phyloP scores from a whole-genome alignment of 2,888 invertebrate genomes.

The Drosophila paranaensis region DNA sequence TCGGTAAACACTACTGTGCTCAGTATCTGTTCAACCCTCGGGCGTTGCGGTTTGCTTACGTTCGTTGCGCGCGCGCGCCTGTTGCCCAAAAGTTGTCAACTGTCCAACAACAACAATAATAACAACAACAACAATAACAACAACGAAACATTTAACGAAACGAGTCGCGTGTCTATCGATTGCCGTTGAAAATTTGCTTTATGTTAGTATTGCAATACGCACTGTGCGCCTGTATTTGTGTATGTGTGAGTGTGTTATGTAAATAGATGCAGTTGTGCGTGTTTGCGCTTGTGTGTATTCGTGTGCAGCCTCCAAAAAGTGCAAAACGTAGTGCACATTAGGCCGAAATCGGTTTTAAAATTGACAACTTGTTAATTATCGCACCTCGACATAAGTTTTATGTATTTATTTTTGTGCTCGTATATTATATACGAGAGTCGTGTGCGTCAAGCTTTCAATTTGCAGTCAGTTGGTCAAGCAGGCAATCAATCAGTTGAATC shows the following conservation, averaged over 20 bases:
- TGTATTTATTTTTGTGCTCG: background rate
- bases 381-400: slow-evolving; percentile 61
- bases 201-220: slow-evolving; percentile 53
- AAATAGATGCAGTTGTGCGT: slow-evolving; percentile 19
- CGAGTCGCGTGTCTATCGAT: slow-evolving; percentile 71
- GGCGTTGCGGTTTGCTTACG: slow-evolving; percentile 67
- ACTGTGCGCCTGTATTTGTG: slow-evolving; percentile 23
- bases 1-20: slow-evolving; percentile 37
- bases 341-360: slow-evolving; percentile 62
- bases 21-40: slow-evolving; percentile 78
- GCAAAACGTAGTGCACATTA: slow-evolving; percentile 66
- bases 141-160: slow-evolving; percentile 66
- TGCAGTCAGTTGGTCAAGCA: slow-evolving; percentile 26
- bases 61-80: slow-evolving; percentile 38
- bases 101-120: slow-evolving; percentile 43
- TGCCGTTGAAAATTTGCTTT: slow-evolving; percentile 51
- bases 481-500: slow-evolving; percentile 33
- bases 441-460: slow-evolving; percentile 23
- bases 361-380: slow-evolving; percentile 75
- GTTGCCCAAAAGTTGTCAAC: slow-evolving; percentile 76
- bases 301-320: slow-evolving; percentile 67
- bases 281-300: slow-evolving; percentile 17
- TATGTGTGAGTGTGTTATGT: slow-evolving; percentile 32
- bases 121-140: slow-evolving; percentile 19
- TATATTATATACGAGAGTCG: slow-evolving; percentile 12